These are phyloP conservation scores for Stenodema calcarata DNA, from an alignment of 2,888 invertebrate genomes.

Conservation along the genomic window DNA sequence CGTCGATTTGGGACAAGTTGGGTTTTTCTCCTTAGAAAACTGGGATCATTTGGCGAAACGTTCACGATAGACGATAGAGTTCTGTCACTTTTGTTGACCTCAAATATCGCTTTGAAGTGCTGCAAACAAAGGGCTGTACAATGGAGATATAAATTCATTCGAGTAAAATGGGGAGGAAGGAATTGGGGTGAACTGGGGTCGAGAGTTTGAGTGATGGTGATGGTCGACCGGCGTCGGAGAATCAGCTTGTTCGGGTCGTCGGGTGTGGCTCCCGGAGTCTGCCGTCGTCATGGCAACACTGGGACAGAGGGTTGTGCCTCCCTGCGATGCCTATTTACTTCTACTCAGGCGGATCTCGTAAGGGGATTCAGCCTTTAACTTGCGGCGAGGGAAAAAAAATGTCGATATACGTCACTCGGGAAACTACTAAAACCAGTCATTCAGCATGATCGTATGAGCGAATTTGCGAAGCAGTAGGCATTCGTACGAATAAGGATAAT, in stretches of 20 bases:
- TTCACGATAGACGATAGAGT: too few species aligned
- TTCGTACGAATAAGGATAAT: too few species aligned
- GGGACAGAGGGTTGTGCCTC: background rate
- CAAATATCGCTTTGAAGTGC: too few species aligned
- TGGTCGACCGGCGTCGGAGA: background rate
- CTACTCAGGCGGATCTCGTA: conserved; percentile 27
- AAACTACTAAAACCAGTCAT: too few species aligned
- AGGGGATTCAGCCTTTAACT: background rate
- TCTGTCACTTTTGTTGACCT: too few species aligned
- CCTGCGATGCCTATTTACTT: conserved; percentile 21
- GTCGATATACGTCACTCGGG: background rate
- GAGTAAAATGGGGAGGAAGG: background rate
- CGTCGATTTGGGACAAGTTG: too few species aligned
- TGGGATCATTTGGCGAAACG: too few species aligned
- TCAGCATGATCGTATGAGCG: too few species aligned
- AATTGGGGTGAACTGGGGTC: background rate
- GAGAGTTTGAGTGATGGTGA: background rate
- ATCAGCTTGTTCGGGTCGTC: background rate
- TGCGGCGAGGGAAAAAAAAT: background rate
- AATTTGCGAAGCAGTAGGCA: too few species aligned
- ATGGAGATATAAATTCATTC: background rate
- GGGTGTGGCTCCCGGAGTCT: background rate
- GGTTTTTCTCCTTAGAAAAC: too few species aligned
- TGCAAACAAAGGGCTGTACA: background rate
- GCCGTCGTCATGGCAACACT: background rate